Evolutionary conservation across 2,888 invertebrate genomes (phyloP).

Genomic region (Masnerella sp.): DNA sequence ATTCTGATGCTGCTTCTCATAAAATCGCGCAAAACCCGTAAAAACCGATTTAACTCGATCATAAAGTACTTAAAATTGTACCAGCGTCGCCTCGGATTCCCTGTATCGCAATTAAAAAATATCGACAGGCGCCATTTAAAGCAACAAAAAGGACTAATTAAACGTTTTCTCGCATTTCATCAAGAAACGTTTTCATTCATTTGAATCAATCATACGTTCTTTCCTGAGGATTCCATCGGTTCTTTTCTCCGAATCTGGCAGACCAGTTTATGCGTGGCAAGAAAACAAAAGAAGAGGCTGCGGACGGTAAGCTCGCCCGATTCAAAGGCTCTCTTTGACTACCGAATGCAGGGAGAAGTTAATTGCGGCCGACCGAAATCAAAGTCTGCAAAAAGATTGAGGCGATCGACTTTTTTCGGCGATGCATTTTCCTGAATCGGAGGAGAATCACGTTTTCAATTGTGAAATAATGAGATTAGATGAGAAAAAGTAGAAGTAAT

Average conservation of each 20-base stretch:
- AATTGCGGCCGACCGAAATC: constrained; percentile 5
- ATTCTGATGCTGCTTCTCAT: neutral
- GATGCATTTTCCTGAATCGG: no score
- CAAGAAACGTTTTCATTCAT: constrained; percentile 51
- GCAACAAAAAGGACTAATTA: constrained; percentile 53
- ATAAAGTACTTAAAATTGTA: constrained; percentile 22
- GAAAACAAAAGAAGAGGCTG: constrained; percentile 40
- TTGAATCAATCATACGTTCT: constrained; percentile 52
- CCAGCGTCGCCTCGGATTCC: constrained; percentile 6
- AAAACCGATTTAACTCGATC: neutral
- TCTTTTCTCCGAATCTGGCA: constrained; percentile 57
- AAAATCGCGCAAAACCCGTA: neutral
- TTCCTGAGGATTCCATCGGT: constrained; percentile 41
- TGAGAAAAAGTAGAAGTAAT: constrained; percentile 45
- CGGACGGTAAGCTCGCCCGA: constrained; percentile 27
- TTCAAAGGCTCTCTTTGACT: constrained; percentile 19
- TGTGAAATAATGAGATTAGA: constrained; percentile 40
- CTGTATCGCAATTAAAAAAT: constrained; percentile 19
- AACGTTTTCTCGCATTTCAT: constrained; percentile 46
- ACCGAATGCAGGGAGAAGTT: constrained; percentile 22
- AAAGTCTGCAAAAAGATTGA: neutral
- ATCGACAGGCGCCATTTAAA: constrained; percentile 45
- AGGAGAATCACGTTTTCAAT: no score
- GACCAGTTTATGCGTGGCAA: constrained; percentile 55
- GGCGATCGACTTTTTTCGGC: no score